Conservation (phyloP, 2,113 vertebrate species). For the Hystrix brachyura region DNA sequence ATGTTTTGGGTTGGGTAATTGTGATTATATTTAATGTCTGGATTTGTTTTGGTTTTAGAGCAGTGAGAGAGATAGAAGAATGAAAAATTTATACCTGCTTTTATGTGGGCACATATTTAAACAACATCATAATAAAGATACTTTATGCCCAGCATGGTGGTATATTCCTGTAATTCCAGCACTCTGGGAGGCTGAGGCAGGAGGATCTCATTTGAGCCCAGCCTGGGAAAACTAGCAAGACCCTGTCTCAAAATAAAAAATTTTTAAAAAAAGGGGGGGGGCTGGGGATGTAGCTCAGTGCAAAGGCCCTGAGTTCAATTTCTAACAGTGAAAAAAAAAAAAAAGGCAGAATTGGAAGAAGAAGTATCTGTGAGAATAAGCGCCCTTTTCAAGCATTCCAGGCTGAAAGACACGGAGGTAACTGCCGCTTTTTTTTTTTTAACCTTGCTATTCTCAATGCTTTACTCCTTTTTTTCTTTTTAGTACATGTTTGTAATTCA, state of each 20-base stretch:
- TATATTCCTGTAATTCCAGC: background rate
- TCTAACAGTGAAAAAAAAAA: background rate
- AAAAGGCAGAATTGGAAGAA: background rate
- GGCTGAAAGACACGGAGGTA: background rate
- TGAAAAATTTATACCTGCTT: background rate
- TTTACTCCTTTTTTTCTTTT: no score
- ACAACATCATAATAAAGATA: background rate
- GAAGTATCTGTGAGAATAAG: fast-evolving
- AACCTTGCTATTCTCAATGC: no score
- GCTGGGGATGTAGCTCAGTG: background rate
- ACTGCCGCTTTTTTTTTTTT: no score
- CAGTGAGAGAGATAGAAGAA: background rate
- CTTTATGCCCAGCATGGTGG: background rate
- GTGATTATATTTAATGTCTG: background rate
- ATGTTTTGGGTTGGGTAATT: background rate
- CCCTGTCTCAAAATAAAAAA: background rate
- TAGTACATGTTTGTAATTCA: no score
- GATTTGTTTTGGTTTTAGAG: background rate
- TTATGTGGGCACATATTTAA: background rate
- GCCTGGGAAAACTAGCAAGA: background rate
- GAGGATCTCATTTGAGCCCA: background rate
- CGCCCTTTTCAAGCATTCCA: background rate
- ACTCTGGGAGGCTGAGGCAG: background rate
- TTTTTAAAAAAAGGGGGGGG: background rate
- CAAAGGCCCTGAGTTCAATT: background rate